Conservation (phyloP, 2,113 vertebrate species). For the Vimba vimba region DNA sequence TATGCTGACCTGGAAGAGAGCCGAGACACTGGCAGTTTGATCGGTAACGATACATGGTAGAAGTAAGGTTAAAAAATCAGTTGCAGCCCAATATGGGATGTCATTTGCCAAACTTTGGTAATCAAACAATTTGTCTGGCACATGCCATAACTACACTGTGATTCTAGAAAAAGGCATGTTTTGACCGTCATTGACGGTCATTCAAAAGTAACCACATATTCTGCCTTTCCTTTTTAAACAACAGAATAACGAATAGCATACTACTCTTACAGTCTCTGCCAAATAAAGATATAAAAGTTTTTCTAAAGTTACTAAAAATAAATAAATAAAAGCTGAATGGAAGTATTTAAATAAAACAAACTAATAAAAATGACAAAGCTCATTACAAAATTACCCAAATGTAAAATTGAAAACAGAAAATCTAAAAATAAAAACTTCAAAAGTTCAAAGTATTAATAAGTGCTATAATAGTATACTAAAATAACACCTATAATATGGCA, state of each 20-base stretch:
- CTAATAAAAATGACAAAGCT: neutral
- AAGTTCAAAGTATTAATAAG: neutral
- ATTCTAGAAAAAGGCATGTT: neutral
- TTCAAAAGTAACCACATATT: neutral
- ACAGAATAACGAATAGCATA: neutral
- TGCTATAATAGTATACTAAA: neutral
- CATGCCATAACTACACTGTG: neutral
- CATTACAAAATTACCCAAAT: neutral
- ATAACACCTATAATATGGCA: neutral
- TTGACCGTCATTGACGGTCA: neutral
- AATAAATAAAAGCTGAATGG: neutral
- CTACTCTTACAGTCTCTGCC: neutral
- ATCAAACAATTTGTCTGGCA: neutral
- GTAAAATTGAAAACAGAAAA: neutral
- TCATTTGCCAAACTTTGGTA: neutral
- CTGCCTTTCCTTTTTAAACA: neutral
- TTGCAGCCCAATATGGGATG: neutral
- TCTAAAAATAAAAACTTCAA: neutral
- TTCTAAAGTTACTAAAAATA: neutral
- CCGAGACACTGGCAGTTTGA: neutral
- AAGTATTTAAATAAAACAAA: neutral
- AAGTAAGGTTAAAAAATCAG: neutral
- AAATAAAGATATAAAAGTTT: neutral
- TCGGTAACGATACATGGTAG: neutral
- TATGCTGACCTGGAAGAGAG: constrained; percentile 34